Conservation (phyloP, 35 echinoderm and acorn worm species). For the Acanthaster planci region DNA sequence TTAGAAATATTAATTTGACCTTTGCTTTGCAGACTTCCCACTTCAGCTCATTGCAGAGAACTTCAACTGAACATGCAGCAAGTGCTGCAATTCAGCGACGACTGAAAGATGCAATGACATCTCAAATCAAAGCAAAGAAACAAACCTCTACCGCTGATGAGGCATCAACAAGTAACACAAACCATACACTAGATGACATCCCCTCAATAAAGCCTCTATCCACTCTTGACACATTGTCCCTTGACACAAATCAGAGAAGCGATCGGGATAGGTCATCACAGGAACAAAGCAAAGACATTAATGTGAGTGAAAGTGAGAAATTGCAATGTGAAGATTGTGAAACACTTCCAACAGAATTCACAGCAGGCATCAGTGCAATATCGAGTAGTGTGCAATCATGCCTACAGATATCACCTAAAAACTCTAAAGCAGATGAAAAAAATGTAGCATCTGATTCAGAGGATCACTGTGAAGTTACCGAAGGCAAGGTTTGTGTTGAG, state of each 20-base stretch:
- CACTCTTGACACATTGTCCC: no score
- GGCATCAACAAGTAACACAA: neutral
- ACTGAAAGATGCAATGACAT: conserved; percentile 3
- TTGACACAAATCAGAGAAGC: no score
- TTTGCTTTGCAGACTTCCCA: neutral
- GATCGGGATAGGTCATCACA: no score
- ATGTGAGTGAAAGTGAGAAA: no score
- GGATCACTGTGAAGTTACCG: neutral
- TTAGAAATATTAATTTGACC: neutral
- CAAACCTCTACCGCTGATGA: neutral
- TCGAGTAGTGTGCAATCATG: conserved; percentile 15
- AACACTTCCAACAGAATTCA: neutral
- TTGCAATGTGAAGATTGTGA: neutral
- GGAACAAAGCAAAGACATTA: no score
- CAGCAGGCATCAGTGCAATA: conserved; percentile 25
- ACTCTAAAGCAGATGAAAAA: neutral
- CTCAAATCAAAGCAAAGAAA: neutral
- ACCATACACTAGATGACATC: no score
- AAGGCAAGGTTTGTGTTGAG: neutral
- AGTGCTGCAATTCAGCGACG: neutral
- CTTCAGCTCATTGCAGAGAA: conserved; percentile 1
- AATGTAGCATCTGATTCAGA: neutral
- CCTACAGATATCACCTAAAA: neutral
- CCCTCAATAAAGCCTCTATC: no score
- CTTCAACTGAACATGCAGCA: conserved; percentile 10